A percentile compares a stretch with the other conserved stretches of the same genome.
Evolutionary conservation across 2,888 invertebrate genomes (phyloP).

Genomic region (Tubiluchus corallicola): DNA sequence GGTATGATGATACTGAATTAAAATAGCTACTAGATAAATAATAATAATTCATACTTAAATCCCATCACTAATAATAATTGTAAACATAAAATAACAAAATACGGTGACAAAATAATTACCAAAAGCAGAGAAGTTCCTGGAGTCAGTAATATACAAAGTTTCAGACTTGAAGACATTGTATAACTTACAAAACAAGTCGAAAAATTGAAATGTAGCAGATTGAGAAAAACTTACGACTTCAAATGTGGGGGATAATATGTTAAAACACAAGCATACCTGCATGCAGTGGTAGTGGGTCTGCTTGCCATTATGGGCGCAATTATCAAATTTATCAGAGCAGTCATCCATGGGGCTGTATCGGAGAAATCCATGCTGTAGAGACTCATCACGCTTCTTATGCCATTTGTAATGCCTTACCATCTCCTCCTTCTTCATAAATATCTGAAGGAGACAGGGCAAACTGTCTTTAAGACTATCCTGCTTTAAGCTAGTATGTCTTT

Average conservation of each 20-base stretch:
- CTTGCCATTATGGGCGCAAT: constrained; percentile 73
- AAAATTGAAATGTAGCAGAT: no score
- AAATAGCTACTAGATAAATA: no score
- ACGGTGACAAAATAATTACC: not conserved
- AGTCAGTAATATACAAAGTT: not conserved
- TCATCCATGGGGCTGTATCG: constrained; percentile 86
- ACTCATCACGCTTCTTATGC: constrained; percentile 96
- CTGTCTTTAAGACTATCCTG: no score
- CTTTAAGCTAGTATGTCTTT: no score
- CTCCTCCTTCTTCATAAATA: constrained; percentile 95
- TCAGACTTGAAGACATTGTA: not conserved
- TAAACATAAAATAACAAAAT: constrained; percentile 6
- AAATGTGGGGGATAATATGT: not conserved
- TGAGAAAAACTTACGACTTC: no score
- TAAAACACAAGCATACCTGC: constrained; percentile 38
- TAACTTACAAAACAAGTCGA: constrained; percentile 1
- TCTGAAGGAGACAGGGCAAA: constrained; percentile 29
- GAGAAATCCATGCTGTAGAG: constrained; percentile 81
- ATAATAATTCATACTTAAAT: no score
- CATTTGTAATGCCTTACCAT: constrained; percentile 97
- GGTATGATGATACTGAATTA: no score
- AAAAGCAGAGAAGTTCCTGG: not conserved
- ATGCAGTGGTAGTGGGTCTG: constrained; percentile 96
- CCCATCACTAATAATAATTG: no score
- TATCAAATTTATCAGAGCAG: constrained; percentile 63